phyloP scores from a whole-genome alignment of 1,140 invertebrate species.

The Leptinotarsa lineolata region DNA sequence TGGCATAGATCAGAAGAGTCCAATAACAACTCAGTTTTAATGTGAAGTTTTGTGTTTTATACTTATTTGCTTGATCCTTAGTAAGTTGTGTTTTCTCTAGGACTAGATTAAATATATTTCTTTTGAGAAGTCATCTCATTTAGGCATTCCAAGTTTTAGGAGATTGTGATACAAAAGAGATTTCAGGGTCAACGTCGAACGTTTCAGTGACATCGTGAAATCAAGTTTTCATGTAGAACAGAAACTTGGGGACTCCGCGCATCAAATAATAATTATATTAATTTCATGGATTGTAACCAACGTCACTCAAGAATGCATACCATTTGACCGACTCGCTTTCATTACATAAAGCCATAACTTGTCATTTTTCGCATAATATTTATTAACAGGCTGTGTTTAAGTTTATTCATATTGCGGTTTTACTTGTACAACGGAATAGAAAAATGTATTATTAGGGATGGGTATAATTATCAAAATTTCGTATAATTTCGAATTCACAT shows the following conservation, averaged over 20 bases:
- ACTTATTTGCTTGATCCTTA: too few species aligned
- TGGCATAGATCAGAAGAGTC: too few species aligned
- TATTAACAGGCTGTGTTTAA: conserved; percentile 7
- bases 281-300: conserved; percentile 5
- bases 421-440: neutral
- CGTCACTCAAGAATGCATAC: neutral
- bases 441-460: conserved; percentile 14
- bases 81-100: too few species aligned
- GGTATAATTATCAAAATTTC: conserved; percentile 13
- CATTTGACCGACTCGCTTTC: conserved; percentile 1
- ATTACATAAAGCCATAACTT: conserved; percentile 9
- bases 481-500: conserved; percentile 15
- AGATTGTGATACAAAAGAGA: too few species aligned
- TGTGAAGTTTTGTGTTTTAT: too few species aligned
- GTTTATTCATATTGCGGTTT: conserved; percentile 12
- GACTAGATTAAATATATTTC: too few species aligned
- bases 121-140: too few species aligned
- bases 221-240: too few species aligned
- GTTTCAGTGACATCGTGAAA: too few species aligned
- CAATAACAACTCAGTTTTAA: too few species aligned
- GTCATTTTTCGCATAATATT: conserved; percentile 12
- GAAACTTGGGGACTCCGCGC: neutral
- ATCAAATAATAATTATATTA: conserved; percentile 3
- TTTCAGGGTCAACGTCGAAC: too few species aligned
- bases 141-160: too few species aligned